Conservation (phyloP, 2,888 invertebrate species). For the Acrobasis repandana region DNA sequence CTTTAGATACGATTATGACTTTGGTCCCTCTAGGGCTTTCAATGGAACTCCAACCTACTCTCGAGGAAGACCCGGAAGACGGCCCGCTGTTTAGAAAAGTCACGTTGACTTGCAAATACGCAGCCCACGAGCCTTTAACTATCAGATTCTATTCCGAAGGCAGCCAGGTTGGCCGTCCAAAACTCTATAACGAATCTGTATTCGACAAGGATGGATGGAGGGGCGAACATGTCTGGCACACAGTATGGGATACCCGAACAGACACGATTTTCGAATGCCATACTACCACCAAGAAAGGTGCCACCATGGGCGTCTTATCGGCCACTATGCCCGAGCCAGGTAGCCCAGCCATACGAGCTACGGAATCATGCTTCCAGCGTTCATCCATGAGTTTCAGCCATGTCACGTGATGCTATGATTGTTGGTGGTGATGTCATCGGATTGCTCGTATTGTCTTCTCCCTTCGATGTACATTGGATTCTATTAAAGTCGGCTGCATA, state of each 20-base stretch:
- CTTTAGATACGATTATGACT: conserved; percentile 21
- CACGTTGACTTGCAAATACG: conserved; percentile 67
- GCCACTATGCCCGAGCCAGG: conserved; percentile 62
- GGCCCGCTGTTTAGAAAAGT: conserved; percentile 47
- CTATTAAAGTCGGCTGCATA: conserved; percentile 1
- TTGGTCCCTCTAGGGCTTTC: conserved; percentile 52
- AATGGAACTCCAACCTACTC: conserved; percentile 72
- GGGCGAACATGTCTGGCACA: conserved; percentile 56
- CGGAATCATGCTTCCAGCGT: conserved; percentile 23
- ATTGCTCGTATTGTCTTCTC: conserved; percentile 5
- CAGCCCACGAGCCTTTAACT: conserved; percentile 66
- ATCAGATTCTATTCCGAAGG: conserved; percentile 66
- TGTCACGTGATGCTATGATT: conserved; percentile 19
- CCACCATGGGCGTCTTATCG: conserved; percentile 63
- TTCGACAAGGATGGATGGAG: conserved; percentile 62
- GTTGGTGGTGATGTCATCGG: conserved; percentile 15
- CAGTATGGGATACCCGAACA: conserved; percentile 56
- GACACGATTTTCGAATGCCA: conserved; percentile 64
- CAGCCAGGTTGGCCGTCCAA: conserved; percentile 47
- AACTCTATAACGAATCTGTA: conserved; percentile 53
- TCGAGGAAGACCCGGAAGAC: conserved; percentile 46
- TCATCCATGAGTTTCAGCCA: conserved; percentile 8
- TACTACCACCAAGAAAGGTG: conserved; percentile 60
- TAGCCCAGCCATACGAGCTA: conserved; percentile 36
- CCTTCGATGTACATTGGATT: conserved; percentile 3